Percentiles rank a stretch among this genome's conserved stretches.
Conservation (phyloP, 2,113 vertebrate genomes). For the Tauraco erythrolophus region DNA sequence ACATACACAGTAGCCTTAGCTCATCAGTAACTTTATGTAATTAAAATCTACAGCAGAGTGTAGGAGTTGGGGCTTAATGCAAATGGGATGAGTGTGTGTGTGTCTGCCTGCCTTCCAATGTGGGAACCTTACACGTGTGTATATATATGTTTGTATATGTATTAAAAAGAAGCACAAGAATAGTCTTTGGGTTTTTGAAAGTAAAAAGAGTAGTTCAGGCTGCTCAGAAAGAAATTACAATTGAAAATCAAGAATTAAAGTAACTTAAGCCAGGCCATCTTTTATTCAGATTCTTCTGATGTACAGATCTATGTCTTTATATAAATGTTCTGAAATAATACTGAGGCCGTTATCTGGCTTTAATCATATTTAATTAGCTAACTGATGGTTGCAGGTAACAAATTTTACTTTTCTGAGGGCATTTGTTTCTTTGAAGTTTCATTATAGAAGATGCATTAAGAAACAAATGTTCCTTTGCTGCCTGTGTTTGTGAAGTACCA, state of each 20-base stretch:
- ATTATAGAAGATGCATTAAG: not conserved
- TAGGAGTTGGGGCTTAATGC: not conserved
- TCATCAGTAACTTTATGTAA: not conserved
- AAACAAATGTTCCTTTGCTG: not conserved
- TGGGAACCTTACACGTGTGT: not conserved
- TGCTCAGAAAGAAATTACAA: not conserved
- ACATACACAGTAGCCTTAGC: not conserved
- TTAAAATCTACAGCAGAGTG: not conserved
- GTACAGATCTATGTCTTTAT: not conserved
- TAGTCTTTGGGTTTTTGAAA: not conserved
- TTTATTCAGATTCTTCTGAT: not conserved
- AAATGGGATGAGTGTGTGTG: not conserved
- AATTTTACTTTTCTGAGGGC: not conserved
- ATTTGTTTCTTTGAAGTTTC: not conserved
- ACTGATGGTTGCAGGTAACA: not conserved
- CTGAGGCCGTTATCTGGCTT: not conserved
- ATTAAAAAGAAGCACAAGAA: not conserved
- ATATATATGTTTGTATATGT: accelerated
- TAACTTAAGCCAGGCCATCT: not conserved
- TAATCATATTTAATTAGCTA: not conserved
- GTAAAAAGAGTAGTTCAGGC: not conserved
- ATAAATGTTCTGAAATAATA: not conserved
- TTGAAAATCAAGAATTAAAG: not conserved
- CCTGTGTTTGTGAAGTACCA: not conserved
- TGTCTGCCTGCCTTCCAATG: not conserved